Evolutionary conservation across 2,113 vertebrate genomes (phyloP), one percentile per base, ranked within the genome.

Genomic region (Conger conger): DNA sequence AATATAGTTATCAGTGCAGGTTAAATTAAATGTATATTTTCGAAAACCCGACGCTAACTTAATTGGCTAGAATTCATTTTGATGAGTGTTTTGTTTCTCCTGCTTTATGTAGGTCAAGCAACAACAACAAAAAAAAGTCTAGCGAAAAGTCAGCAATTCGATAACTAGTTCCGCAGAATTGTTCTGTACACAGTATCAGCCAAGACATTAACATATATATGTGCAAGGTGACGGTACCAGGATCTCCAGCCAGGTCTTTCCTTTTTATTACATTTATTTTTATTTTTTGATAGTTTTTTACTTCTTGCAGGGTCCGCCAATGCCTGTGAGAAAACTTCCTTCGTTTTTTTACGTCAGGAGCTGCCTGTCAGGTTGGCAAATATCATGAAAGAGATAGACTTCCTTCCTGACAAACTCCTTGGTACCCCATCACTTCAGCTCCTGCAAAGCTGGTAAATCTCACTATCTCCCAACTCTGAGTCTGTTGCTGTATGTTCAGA

Each of bases 251-350:
- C 45, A 50, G 45, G 45, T 13, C 45, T 50, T 50, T 50, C 15
- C 16, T 1, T 37, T 79, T 20, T 35, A 23, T 79, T 40, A 27
- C 18, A 79, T 20, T 16, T 40, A 9, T 16, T 38, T 80, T 50
- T 80, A 27, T 27, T 16, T 38, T 80, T 50, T 80, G 11, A 50
- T 13, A 45, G 18, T 42, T n/a, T 38, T 37, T 82, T 82, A 83
- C 92, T 86, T 91, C 89, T 7, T 78, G 8, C 91, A 99, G 98
- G 98, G 85, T 98, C 96, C 0, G 95, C 95, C 76, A 97, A 99
- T 87, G 98, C 97, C 16, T 99, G 98, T 87, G 98, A 99, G 93
- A 98, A 97, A 95, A 99, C 98, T 4, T 99, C 98, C 4, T 99
- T 99, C 81, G 93, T 95, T 0, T 99, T 99, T 94, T 91, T 99